phyloP scores from a whole-genome alignment of 1,140 invertebrate genomes.

The Sminthurinus signatus region DNA sequence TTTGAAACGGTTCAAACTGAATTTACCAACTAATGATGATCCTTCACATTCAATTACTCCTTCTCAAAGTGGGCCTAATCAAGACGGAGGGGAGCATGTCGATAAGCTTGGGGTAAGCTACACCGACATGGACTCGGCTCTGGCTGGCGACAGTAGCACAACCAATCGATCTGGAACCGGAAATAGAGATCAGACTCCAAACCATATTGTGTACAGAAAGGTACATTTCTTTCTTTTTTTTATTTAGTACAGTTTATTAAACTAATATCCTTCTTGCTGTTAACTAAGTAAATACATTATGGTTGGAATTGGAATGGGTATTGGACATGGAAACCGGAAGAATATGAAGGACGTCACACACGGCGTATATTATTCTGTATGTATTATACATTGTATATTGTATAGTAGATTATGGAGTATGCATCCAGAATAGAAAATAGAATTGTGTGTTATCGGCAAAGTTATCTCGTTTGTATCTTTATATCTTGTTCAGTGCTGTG shows the following conservation, averaged over 20 bases:
- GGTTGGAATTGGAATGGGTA: no score
- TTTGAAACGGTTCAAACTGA: no score
- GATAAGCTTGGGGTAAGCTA: slow-evolving; percentile 26
- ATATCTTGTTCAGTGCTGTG: no score
- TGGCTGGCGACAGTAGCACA: slow-evolving; percentile 11
- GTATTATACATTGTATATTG: not conserved
- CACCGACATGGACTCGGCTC: slow-evolving; percentile 33
- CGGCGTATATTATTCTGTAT: not conserved
- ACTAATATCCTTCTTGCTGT: no score
- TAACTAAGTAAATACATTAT: no score
- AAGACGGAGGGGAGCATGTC: slow-evolving; percentile 18
- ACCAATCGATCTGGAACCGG: slow-evolving; percentile 22
- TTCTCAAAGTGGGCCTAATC: slow-evolving; percentile 17
- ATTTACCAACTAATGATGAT: no score
- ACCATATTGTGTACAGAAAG: slow-evolving; percentile 58
- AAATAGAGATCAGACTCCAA: slow-evolving; percentile 51
- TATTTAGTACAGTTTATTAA: no score
- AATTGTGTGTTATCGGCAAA: no score
- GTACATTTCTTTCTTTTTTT: slow-evolving; percentile 48
- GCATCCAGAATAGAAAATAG: not conserved
- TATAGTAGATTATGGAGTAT: not conserved
- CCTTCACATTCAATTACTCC: not conserved
- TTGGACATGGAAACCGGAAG: no score
- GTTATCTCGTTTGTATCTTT: no score
- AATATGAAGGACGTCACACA: no score